These are phyloP conservation scores for Chymomyza fuscimana DNA, from an alignment of 2,888 invertebrate genomes.

Conservation along the genomic window DNA sequence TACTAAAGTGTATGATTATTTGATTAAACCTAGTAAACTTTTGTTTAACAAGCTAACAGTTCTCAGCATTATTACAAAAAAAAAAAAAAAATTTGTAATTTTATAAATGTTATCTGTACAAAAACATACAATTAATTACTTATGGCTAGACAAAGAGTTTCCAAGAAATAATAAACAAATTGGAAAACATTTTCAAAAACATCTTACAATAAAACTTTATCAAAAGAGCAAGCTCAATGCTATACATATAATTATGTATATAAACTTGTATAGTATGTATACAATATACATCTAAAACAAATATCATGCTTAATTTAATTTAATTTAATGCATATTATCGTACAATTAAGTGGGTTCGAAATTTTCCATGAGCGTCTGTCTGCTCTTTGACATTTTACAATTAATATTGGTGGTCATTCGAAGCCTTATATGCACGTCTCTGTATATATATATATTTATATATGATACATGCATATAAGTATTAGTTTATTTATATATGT, in stretches of 20 bases:
- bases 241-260: background rate
- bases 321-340: constrained; percentile 1
- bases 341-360: constrained; percentile 15
- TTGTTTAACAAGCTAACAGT: background rate
- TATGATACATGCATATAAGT: background rate
- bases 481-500: background rate
- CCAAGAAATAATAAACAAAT: background rate
- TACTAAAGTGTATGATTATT: no score
- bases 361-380: background rate
- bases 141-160: constrained; percentile 6
- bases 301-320: constrained; percentile 25
- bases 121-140: constrained; percentile 9
- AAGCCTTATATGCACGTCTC: background rate
- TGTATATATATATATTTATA: no score
- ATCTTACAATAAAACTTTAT: constrained; percentile 31
- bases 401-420: background rate
- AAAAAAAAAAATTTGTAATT: background rate
- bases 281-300: constrained; percentile 25
- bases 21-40: no score
- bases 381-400: background rate
- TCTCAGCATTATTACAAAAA: background rate
- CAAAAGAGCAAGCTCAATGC: constrained; percentile 1
- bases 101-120: constrained; percentile 11
- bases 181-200: constrained; percentile 25
- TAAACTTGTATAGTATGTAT: background rate